Percentiles rank a stretch among this genome's conserved stretches.
phyloP scores from a whole-genome alignment of 2,113 vertebrate genomes.

The Tor tambroides region DNA sequence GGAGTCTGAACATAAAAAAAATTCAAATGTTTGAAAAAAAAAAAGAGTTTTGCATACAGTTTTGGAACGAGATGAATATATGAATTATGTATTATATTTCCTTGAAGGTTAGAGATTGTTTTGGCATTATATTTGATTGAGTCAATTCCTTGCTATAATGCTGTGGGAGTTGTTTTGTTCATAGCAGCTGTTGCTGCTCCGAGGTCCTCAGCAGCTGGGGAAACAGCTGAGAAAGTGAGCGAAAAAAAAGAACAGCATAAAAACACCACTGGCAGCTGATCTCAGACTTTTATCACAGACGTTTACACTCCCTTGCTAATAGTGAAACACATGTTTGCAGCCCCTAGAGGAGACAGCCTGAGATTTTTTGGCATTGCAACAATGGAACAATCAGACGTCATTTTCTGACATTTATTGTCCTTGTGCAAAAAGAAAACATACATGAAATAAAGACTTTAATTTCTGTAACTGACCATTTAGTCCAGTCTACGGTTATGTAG shows the following conservation, averaged over 20 bases:
- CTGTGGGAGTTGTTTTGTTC: conserved; percentile 48
- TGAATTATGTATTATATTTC: conserved; percentile 32
- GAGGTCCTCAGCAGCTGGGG: conserved; percentile 65
- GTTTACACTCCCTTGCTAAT: conserved; percentile 50
- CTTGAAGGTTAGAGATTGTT: conserved; percentile 20
- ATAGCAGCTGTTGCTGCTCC: conserved; percentile 60
- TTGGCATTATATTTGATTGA: conserved; percentile 22
- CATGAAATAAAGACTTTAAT: conserved; percentile 46
- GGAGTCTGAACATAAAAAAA: not conserved
- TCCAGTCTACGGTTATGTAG: conserved; percentile 41
- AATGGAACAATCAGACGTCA: conserved; percentile 45
- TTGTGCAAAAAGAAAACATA: conserved; percentile 47
- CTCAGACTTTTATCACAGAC: conserved; percentile 57
- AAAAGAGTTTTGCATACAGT: no score
- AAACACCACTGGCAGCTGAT: conserved; percentile 59
- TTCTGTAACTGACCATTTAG: conserved; percentile 51
- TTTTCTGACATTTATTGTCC: conserved; percentile 40
- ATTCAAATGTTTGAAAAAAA: not conserved
- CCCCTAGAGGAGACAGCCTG: conserved; percentile 42
- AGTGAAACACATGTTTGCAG: conserved; percentile 48
- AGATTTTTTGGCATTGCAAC: conserved; percentile 49
- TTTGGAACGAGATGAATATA: not conserved
- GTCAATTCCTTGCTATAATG: conserved; percentile 6
- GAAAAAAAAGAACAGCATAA: conserved; percentile 40
- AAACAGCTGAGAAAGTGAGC: conserved; percentile 62